phyloP scores from a whole-genome alignment of 2,888 invertebrate species.

The Cetonia aurata region DNA sequence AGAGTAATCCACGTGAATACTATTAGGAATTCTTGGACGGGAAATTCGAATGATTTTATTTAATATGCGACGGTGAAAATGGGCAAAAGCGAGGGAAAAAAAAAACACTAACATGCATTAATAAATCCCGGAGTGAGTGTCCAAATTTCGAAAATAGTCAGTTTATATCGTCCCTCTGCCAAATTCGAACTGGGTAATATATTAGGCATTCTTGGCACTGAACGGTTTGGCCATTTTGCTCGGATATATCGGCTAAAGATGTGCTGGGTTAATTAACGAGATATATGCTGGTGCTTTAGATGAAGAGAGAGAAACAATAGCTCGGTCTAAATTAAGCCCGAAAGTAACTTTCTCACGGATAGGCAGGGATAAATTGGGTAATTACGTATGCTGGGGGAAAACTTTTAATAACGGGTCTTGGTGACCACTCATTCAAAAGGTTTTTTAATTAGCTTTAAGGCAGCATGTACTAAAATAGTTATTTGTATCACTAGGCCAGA shows the following conservation, averaged over 20 bases:
- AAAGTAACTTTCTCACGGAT: no score
- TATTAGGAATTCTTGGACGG: no score
- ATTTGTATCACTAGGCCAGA: no score
- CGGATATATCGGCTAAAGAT: neutral
- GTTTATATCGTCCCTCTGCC: constrained; percentile 5
- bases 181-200: constrained; percentile 7
- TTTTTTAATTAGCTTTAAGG: no score
- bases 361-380: no score
- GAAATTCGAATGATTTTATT: neutral
- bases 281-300: neutral
- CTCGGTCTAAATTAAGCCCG: no score
- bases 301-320: neutral
- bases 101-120: neutral
- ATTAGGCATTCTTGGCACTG: constrained; percentile 17
- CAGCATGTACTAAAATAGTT: no score
- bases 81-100: neutral
- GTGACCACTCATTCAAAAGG: no score
- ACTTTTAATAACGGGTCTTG: no score
- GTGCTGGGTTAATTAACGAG: constrained; percentile 7
- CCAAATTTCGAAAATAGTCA: constrained; percentile 12
- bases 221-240: neutral
- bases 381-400: no score
- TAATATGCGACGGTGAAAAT: neutral
- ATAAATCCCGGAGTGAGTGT: neutral
- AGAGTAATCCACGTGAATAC: no score